Percentiles rank a stretch among this genome's conserved stretches.
Conservation (phyloP, 2,888 invertebrate species). For the Helicoverpa assulta region DNA sequence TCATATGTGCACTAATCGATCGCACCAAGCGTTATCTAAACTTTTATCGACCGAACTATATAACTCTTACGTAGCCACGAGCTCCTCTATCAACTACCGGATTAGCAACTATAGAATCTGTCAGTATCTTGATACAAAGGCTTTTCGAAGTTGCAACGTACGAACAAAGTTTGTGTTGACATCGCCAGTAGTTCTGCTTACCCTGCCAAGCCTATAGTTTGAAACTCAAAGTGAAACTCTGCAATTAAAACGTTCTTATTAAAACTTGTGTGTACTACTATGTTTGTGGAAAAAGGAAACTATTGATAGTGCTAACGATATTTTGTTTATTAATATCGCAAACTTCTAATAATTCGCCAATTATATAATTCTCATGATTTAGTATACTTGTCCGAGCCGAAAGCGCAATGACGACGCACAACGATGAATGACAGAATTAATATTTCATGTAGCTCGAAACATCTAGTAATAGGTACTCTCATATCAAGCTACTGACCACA, state of each 20-base stretch:
- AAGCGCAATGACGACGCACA: no score
- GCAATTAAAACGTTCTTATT: conserved; percentile 53
- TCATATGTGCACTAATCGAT: no score
- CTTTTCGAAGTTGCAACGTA: conserved; percentile 18
- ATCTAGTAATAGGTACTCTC: no score
- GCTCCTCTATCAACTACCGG: conserved; percentile 24
- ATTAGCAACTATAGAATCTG: conserved; percentile 32
- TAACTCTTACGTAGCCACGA: background rate
- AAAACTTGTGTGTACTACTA: conserved; percentile 6
- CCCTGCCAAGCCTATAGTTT: conserved; percentile 28
- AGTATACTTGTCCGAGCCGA: no score
- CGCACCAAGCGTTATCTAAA: no score
- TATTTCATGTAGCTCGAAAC: no score
- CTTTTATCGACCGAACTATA: no score
- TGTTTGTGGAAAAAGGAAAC: background rate
- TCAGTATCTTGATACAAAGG: conserved; percentile 47
- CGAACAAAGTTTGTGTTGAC: conserved; percentile 56
- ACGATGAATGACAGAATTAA: no score
- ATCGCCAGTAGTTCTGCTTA: conserved; percentile 36
- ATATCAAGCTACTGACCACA: background rate
- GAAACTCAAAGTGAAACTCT: conserved; percentile 38
- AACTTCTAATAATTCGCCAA: no score
- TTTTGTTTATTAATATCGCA: background rate
- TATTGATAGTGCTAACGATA: background rate
- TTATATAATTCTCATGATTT: no score